A percentile compares a stretch with the other conserved stretches of the same genome.
phyloP scores from a whole-genome alignment of 2,113 vertebrate species.

The Odocoileus virginianus region DNA sequence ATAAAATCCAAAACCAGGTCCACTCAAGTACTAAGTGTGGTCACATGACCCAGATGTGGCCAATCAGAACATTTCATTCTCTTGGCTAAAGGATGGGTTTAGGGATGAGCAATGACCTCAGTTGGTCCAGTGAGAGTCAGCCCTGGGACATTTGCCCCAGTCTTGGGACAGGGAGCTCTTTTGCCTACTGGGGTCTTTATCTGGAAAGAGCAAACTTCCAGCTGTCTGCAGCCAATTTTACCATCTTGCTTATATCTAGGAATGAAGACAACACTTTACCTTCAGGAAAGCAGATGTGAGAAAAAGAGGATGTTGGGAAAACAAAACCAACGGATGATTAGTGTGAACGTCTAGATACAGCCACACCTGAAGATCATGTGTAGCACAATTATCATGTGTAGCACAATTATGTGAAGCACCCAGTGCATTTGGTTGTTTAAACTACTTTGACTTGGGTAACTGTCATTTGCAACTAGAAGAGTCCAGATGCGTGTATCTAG shows the following conservation, averaged over 20 bases:
- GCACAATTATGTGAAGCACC: accelerated
- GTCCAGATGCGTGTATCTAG: neutral
- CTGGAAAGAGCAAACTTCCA: neutral
- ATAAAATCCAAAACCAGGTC: neutral
- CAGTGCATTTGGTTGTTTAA: neutral
- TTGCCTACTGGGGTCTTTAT: neutral
- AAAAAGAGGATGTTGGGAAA: neutral
- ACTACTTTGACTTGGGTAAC: neutral
- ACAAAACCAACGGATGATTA: neutral
- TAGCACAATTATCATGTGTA: too few relatives aligned
- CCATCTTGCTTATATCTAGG: neutral
- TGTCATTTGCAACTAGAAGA: neutral
- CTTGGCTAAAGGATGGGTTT: neutral
- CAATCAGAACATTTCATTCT: neutral
- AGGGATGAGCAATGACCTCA: neutral
- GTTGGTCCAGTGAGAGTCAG: neutral
- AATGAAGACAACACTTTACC: neutral
- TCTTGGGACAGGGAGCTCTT: neutral
- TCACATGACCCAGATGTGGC: neutral
- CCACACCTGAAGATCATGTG: neutral
- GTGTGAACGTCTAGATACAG: neutral
- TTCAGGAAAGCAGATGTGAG: neutral
- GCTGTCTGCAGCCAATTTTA: neutral
- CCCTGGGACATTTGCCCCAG: neutral
- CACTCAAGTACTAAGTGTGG: neutral